Evolutionary conservation across 2,888 invertebrate species (phyloP).

Genomic region (Thecophora atra): DNA sequence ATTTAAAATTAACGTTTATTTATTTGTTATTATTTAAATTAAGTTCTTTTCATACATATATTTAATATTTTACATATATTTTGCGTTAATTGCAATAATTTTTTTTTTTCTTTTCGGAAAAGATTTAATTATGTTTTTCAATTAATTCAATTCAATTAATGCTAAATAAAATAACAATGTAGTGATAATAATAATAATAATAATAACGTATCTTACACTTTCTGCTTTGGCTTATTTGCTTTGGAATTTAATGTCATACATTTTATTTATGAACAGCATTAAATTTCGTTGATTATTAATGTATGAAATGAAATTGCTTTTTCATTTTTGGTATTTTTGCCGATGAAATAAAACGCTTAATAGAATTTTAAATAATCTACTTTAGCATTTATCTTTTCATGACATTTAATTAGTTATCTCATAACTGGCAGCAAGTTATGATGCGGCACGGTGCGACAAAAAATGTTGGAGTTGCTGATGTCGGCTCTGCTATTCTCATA

Average conservation of each 20-base stretch:
- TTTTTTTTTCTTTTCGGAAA: too few species aligned
- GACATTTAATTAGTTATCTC: slow-evolving; percentile 45
- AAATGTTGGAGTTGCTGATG: background rate
- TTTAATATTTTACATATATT: slow-evolving; percentile 5
- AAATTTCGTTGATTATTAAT: too few species aligned
- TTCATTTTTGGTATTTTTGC: too few species aligned
- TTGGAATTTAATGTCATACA: background rate
- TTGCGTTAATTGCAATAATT: background rate
- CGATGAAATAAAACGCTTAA: too few species aligned
- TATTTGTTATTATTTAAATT: slow-evolving; percentile 27
- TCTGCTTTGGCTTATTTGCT: background rate
- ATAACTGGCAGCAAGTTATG: slow-evolving; percentile 39
- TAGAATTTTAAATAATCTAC: slow-evolving; percentile 38
- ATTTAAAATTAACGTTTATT: slow-evolving; percentile 48
- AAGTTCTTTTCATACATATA: slow-evolving; percentile 2
- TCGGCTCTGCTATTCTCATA: too few species aligned
- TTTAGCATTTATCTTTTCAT: too few species aligned
- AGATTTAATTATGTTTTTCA: too few species aligned
- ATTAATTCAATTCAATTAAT: background rate
- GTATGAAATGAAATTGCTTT: too few species aligned
- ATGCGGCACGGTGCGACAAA: slow-evolving; percentile 38
- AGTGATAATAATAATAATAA: background rate
- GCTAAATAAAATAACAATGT: background rate
- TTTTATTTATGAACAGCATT: too few species aligned
- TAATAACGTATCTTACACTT: background rate